Percentiles rank a stretch among this genome's conserved stretches.
phyloP scores from a whole-genome alignment of 1,140 invertebrate genomes.

The Orius insidiosus region DNA sequence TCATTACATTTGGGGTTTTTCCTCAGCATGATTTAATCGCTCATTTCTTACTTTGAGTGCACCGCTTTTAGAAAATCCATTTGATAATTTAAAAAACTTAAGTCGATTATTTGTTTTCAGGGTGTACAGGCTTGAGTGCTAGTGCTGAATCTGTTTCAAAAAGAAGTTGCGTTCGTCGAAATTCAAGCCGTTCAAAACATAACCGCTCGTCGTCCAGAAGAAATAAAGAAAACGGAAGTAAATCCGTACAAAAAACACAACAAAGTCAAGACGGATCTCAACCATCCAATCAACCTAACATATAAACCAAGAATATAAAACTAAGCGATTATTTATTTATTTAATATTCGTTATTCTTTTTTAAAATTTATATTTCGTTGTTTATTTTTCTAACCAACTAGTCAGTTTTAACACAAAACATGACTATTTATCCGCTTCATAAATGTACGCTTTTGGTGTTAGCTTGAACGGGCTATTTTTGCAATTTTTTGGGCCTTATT shows the following conservation, averaged over 20 bases:
- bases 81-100: too few relatives aligned
- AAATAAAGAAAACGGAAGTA: slow-evolving; percentile 47
- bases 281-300: slow-evolving; percentile 13
- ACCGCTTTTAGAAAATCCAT: too few relatives aligned
- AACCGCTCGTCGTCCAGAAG: slow-evolving; percentile 44
- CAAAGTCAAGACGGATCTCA: slow-evolving; percentile 8
- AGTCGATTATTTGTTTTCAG: slow-evolving; percentile 17
- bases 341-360: not conserved
- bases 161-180: slow-evolving; percentile 39
- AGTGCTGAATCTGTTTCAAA: slow-evolving; percentile 50
- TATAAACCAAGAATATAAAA: slow-evolving; percentile 19
- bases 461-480: too few relatives aligned
- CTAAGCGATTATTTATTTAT: slow-evolving; percentile 3
- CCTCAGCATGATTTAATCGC: too few relatives aligned
- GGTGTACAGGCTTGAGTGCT: slow-evolving; percentile 36
- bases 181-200: slow-evolving; percentile 33
- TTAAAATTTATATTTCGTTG: slow-evolving; percentile 2
- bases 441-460: not conserved
- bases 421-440: not conserved
- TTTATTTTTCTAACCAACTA: not conserved
- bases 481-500: slow-evolving; percentile 1
- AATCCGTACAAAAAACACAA: slow-evolving; percentile 16
- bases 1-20: slow-evolving; percentile 1
- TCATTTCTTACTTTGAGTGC: too few relatives aligned
- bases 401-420: not conserved